Conservation (phyloP, 2,113 vertebrate species). For the Desmodus rotundus region DNA sequence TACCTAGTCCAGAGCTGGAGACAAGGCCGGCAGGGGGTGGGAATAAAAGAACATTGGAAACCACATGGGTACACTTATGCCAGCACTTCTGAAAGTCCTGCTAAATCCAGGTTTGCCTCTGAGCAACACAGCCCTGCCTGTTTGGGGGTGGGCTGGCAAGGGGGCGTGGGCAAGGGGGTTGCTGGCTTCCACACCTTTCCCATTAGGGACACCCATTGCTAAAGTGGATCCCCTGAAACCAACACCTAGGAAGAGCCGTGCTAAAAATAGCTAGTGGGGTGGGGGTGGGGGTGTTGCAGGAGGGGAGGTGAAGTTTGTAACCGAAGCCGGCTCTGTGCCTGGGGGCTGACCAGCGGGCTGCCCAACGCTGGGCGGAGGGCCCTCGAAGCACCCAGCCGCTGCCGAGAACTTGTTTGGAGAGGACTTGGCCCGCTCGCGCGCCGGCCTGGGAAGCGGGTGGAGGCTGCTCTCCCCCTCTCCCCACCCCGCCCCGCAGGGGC, state of each 20-base stretch:
- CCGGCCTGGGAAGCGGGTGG: constrained; percentile 56
- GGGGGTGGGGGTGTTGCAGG: background rate
- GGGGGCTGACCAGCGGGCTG: constrained; percentile 19
- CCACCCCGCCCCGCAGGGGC: constrained; percentile 63
- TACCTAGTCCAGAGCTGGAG: background rate
- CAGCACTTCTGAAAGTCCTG: background rate
- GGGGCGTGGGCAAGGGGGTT: background rate
- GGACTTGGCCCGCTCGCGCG: constrained; percentile 20
- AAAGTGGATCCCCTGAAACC: background rate
- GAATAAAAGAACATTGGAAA: background rate
- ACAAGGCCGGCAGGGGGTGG: background rate
- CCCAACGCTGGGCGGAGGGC: constrained; percentile 19
- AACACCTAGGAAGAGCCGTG: constrained; percentile 41
- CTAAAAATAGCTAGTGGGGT: constrained; percentile 36
- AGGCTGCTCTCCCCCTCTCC: constrained; percentile 49
- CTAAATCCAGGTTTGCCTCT: background rate
- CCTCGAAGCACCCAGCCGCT: background rate
- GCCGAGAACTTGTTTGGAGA: background rate
- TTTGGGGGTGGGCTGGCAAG: background rate
- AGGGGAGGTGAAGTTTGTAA: constrained; percentile 7
- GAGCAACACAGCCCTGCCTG: background rate
- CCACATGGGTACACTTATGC: background rate
- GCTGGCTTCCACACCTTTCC: background rate
- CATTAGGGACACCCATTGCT: background rate
- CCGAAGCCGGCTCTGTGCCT: background rate